phyloP scores from a whole-genome alignment of 2,797 vertebrate genomes.

The Champsocephalus esox region DNA sequence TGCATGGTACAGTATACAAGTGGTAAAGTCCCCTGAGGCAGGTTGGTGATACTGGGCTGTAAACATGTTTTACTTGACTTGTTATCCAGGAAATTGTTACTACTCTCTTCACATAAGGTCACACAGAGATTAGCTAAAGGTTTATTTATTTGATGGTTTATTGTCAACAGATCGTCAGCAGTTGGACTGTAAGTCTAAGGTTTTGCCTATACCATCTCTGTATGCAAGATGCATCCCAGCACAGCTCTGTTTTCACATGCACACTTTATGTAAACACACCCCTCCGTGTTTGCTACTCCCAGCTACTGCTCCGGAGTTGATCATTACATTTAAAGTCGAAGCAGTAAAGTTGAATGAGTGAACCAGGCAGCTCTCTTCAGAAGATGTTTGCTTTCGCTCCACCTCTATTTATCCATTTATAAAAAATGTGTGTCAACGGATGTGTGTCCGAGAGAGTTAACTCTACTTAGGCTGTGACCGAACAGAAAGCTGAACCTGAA shows the following conservation, averaged over 20 bases:
- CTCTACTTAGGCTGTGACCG: not conserved
- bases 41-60: too few species aligned
- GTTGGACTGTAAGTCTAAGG: not conserved
- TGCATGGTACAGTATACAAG: too few species aligned
- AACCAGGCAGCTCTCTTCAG: conserved; percentile 21
- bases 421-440: not conserved
- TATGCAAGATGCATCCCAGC: not conserved
- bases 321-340: conserved; percentile 32
- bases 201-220: not conserved
- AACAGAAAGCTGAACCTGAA: conserved; percentile 3
- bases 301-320: conserved; percentile 26
- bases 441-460: conserved; percentile 3
- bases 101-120: not conserved
- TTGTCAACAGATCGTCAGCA: not conserved
- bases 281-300: conserved; percentile 25
- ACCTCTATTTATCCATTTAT: conserved; percentile 32
- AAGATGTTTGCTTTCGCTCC: conserved; percentile 39
- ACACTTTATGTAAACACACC: conserved; percentile 27
- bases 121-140: not conserved
- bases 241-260: conserved; percentile 11
- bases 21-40: too few species aligned
- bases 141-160: not conserved
- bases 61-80: not conserved
- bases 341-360: conserved; percentile 19
- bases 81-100: not conserved